Conservation (phyloP, 2,797 vertebrate genomes). For the Hoplostethus atlanticus region DNA sequence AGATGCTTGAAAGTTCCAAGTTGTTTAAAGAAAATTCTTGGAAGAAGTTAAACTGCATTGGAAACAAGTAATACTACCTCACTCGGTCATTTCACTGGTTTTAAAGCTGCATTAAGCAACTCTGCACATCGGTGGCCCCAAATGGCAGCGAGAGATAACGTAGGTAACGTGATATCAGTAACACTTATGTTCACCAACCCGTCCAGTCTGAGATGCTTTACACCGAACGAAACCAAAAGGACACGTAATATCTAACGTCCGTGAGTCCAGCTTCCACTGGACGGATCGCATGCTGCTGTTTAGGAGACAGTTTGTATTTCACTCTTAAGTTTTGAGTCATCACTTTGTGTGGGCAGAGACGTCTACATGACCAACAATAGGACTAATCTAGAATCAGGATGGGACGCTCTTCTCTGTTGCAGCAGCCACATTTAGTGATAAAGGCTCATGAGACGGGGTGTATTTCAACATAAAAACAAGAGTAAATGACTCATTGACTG, state of each 20-base stretch:
- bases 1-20: no score
- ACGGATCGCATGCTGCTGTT: background rate
- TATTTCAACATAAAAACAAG: constrained; percentile 15
- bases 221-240: constrained; percentile 22
- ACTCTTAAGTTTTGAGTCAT: background rate
- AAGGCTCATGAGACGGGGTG: background rate
- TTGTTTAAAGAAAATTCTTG: background rate
- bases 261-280: constrained; percentile 9
- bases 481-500: background rate
- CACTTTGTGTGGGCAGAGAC: background rate
- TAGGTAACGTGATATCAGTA: constrained; percentile 38
- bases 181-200: constrained; percentile 45
- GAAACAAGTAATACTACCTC: constrained; percentile 6
- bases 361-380: background rate
- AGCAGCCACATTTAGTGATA: background rate
- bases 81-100: constrained; percentile 17
- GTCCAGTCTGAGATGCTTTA: constrained; percentile 29
- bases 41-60: constrained; percentile 10
- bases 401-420: background rate
- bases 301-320: no score
- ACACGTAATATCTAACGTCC: background rate
- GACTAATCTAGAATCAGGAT: background rate
- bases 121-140: constrained; percentile 18
- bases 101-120: constrained; percentile 33
- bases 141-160: constrained; percentile 19